A percentile compares a stretch with the other conserved stretches of the same genome.
Conservation (phyloP, 2,888 invertebrate genomes). For the Yponomeuta malinellus region DNA sequence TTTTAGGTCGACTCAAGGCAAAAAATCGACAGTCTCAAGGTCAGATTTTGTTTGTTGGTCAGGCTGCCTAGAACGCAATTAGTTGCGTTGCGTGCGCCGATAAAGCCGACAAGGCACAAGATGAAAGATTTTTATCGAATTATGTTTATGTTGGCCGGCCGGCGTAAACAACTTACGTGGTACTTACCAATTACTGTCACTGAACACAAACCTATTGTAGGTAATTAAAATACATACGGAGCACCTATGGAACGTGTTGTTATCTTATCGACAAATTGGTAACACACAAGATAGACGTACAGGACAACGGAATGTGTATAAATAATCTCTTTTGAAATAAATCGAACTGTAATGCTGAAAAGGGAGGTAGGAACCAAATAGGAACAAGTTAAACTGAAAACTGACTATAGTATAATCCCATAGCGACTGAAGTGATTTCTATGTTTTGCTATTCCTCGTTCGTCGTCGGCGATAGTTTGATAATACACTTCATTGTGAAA, state of each 20-base stretch:
- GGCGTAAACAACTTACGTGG: background rate
- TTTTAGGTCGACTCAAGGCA: background rate
- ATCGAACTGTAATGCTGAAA: background rate
- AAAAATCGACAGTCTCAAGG: constrained; percentile 1
- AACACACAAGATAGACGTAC: background rate
- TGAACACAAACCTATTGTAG: background rate
- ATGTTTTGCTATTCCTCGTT: background rate
- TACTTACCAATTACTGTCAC: constrained; percentile 2
- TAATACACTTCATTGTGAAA: background rate
- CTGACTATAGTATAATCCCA: background rate
- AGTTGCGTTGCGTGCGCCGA: constrained; percentile 6
- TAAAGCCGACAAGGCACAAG: background rate
- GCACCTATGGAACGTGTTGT: background rate
- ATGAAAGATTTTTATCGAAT: background rate
- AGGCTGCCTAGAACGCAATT: background rate
- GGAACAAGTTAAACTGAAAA: background rate
- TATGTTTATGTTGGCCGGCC: background rate
- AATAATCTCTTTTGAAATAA: too few relatives aligned
- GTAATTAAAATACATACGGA: background rate
- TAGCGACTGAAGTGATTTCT: background rate
- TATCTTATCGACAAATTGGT: constrained; percentile 1
- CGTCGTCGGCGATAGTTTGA: background rate
- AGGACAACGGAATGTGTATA: background rate
- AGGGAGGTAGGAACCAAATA: background rate
- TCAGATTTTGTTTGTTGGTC: background rate